A percentile compares a stretch with the other conserved stretches of the same genome.
These are phyloP conservation scores for Bombus breviceps DNA, from an alignment of 1,140 invertebrate species.

Conservation along the genomic window DNA sequence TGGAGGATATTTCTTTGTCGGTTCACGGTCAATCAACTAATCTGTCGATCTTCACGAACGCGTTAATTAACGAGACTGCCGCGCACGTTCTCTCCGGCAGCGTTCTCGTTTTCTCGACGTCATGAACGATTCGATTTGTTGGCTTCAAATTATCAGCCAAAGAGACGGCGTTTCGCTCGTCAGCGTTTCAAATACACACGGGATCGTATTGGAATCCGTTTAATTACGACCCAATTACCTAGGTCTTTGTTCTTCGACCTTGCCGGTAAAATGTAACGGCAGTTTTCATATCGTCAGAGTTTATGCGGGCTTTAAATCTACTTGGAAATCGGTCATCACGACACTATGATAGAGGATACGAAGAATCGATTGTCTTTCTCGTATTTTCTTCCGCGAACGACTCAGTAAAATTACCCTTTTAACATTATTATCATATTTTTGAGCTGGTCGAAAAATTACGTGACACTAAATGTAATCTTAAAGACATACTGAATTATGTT, in stretches of 20 bases:
- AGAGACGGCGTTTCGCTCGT: not conserved
- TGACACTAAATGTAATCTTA: not conserved
- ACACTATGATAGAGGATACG: not conserved
- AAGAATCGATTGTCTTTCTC: not conserved
- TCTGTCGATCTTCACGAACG: constrained; percentile 27
- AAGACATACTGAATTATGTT: not conserved
- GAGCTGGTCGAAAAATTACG: not conserved
- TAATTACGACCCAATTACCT: constrained; percentile 27
- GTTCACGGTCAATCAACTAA: constrained; percentile 12
- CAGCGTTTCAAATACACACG: constrained; percentile 16
- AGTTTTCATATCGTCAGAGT: not conserved
- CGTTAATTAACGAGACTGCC: constrained; percentile 18
- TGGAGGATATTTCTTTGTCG: constrained; percentile 14
- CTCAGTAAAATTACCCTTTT: too few relatives aligned
- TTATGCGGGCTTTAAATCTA: not conserved
- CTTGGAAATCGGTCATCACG: not conserved
- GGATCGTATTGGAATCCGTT: constrained; percentile 4
- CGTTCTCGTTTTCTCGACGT: not conserved
- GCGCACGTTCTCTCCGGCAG: not conserved
- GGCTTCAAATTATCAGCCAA: not conserved
- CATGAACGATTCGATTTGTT: not conserved
- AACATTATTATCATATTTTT: not conserved
- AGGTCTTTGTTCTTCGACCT: not conserved
- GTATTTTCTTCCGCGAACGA: too few relatives aligned
- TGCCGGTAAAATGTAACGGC: not conserved